Conservation (phyloP, 2,797 vertebrate species). For the Carcharodon carcharias region DNA sequence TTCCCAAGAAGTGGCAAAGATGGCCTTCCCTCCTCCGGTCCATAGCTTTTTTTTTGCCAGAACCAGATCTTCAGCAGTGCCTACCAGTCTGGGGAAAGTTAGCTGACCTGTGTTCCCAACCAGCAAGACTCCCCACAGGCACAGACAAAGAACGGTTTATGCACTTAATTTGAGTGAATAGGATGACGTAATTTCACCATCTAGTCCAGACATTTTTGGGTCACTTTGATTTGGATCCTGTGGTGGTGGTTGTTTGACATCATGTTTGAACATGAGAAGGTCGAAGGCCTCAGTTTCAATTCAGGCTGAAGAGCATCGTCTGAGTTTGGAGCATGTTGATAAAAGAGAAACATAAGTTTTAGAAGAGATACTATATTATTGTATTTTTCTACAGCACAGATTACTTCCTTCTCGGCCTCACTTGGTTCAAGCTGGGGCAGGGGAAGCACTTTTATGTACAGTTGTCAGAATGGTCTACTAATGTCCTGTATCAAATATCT, state of each 20-base stretch:
- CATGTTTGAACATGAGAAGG: neutral
- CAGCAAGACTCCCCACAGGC: neutral
- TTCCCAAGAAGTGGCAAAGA: neutral
- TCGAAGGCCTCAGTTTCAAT: neutral
- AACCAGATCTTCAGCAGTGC: neutral
- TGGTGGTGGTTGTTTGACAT: neutral
- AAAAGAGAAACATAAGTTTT: constrained; percentile 29
- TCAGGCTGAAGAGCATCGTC: neutral
- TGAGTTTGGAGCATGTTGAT: constrained; percentile 7
- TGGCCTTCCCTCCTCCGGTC: neutral
- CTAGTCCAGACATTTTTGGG: neutral
- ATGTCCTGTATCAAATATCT: constrained; percentile 25
- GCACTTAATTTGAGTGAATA: constrained; percentile 8
- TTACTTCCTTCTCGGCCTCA: neutral
- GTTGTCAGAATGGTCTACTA: constrained; percentile 16
- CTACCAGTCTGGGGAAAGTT: neutral
- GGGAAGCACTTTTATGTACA: constrained; percentile 32
- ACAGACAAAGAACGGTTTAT: neutral
- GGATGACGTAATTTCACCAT: neutral
- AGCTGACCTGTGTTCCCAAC: neutral
- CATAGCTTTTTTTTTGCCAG: neutral
- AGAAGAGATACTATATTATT: constrained; percentile 28
- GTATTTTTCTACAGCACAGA: constrained; percentile 34
- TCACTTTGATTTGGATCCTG: no score
- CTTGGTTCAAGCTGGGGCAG: neutral